phyloP scores from a whole-genome alignment of 2,888 invertebrate genomes.

The Cantharis flavilabris region DNA sequence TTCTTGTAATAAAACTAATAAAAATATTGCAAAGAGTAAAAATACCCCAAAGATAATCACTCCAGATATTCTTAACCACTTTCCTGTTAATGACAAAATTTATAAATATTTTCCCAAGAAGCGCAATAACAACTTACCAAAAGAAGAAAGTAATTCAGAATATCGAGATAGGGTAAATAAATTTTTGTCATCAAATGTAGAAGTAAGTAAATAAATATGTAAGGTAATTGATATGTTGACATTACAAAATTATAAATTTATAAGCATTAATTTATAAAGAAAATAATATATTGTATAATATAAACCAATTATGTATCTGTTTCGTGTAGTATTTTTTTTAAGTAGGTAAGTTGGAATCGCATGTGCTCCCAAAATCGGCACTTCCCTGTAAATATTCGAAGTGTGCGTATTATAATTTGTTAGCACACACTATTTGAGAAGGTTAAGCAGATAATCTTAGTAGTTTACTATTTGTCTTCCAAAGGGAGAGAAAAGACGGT shows the following conservation, averaged over 20 bases:
- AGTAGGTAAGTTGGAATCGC: too few species aligned
- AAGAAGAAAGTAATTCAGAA: constrained; percentile 54
- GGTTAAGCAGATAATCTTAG: too few species aligned
- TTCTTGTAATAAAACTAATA: constrained; percentile 58
- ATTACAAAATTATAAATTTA: too few species aligned
- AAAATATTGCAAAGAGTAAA: constrained; percentile 62
- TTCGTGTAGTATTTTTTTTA: background rate
- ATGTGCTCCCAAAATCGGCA: too few species aligned
- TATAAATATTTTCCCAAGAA: constrained; percentile 58
- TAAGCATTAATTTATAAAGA: background rate
- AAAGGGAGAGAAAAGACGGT: too few species aligned
- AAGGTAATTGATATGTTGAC: background rate
- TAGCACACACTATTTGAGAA: too few species aligned
- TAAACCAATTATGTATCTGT: background rate
- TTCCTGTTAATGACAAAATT: constrained; percentile 59
- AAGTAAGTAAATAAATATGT: background rate
- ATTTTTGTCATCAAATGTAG: constrained; percentile 46
- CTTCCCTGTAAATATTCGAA: too few species aligned
- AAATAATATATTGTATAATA: background rate
- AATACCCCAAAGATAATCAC: constrained; percentile 59
- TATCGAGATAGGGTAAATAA: constrained; percentile 55
- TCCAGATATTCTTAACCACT: constrained; percentile 61
- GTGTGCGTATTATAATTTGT: too few species aligned
- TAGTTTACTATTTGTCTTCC: too few species aligned
- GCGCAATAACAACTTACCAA: constrained; percentile 47